Base-by-base conservation (phyloP, 2,797 vertebrate species). In the Carapus acus region DNA sequence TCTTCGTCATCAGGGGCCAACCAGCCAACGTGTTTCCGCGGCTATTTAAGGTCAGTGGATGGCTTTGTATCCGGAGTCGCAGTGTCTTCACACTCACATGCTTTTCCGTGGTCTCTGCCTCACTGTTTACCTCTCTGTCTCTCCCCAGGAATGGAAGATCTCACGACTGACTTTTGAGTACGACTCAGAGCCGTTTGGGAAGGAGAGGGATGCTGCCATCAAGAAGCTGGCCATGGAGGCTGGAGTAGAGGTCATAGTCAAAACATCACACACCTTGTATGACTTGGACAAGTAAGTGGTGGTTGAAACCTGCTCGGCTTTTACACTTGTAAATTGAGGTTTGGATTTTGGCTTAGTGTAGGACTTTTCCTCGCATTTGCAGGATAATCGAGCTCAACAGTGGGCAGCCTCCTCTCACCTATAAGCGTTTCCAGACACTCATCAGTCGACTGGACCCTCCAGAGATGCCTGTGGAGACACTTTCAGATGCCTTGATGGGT, bases 391-490 rank as follows among this genome's bases (percentile, higher is more conserved):
- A 90, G 67, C 77, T 89, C 58, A 90, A 90, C 2, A 86, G 83
- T 0, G 78, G 83, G 1, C 88, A 90, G 76, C 85, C 88, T 43
- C 88, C 88, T 11, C 84, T 90, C 36, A 90, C 88, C 27, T 89
- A 90, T 78, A 90, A 89, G 67, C 85, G 87, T 73, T 90, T 89
- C 82, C 88, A 89, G 78, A 88, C 87, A 8, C 82, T 90, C 13
- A 85, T 90, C 58, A 89, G 88, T 49, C 83, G 82, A 2, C 67
- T 90, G 73, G 87, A 87, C 39, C 86, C 85, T 38, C 86, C 87
- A 0, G 87, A 89, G 73, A 70, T 83, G 86, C 88, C 87, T 0
- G 85, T 78, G 36, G 87, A 89, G 66, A 74, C 76, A 1, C 64
- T 89, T 43, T 85, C 84, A 0, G 82, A 77, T 29, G 17, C 60